These are phyloP conservation scores for Listronotus bonariensis DNA, from an alignment of 1,140 invertebrate genomes.

Conservation along the genomic window DNA sequence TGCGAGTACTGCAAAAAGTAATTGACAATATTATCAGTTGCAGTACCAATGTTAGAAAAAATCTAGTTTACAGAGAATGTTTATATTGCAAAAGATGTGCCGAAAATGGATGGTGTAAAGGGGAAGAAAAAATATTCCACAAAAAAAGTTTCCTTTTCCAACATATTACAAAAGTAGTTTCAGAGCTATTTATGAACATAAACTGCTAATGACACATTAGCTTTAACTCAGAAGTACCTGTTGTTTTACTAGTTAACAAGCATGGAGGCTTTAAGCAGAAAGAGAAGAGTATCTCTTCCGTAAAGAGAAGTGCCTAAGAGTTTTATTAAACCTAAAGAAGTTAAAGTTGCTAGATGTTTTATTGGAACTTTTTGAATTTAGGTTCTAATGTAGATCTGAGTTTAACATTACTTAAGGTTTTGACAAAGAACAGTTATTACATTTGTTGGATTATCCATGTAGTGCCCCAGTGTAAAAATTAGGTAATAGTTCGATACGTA, in stretches of 20 bases:
- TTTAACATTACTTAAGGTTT: slow-evolving; percentile 64
- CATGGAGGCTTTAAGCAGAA: slow-evolving; percentile 62
- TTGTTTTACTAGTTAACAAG: slow-evolving; percentile 68
- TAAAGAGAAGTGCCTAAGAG: slow-evolving; percentile 62
- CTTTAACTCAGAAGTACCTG: slow-evolving; percentile 20
- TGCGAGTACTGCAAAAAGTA: slow-evolving; percentile 48
- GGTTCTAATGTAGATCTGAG: slow-evolving; percentile 66
- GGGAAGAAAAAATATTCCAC: slow-evolving; percentile 1
- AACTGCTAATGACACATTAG: slow-evolving; percentile 17
- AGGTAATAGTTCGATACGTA: no score
- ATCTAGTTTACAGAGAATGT: slow-evolving; percentile 11
- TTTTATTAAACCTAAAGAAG: slow-evolving; percentile 53
- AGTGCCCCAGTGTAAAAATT: slow-evolving; percentile 56
- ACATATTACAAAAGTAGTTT: slow-evolving; percentile 13
- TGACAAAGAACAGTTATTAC: slow-evolving; percentile 45
- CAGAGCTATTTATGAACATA: slow-evolving; percentile 11
- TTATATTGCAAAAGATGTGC: slow-evolving; percentile 23
- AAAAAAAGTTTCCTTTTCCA: slow-evolving; percentile 14
- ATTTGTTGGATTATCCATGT: slow-evolving; percentile 58
- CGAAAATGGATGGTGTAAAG: background rate
- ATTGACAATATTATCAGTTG: slow-evolving; percentile 46
- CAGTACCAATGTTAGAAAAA: slow-evolving; percentile 22
- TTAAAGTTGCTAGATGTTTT: slow-evolving; percentile 61
- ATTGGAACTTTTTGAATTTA: slow-evolving; percentile 47
- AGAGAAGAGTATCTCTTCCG: slow-evolving; percentile 67